A percentile compares a stretch with the other conserved stretches of the same genome.
Evolutionary conservation across 1,140 invertebrate species (phyloP).

Genomic region (Mercenaria mercenaria): DNA sequence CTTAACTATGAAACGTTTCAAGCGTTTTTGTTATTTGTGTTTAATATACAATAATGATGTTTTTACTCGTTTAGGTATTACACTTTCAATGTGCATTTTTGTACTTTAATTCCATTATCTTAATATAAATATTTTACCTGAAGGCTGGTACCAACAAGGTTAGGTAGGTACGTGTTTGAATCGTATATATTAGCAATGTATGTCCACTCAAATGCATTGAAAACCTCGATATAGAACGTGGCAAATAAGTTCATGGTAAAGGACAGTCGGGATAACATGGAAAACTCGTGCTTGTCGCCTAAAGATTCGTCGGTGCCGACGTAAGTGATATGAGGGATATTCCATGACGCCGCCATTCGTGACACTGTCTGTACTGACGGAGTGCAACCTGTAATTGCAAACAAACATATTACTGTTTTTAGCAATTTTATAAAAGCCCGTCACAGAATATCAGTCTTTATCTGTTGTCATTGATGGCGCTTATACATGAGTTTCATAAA

Average conservation of each 20-base stretch:
- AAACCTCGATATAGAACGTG: constrained; percentile 38
- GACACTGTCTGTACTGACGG: constrained; percentile 66
- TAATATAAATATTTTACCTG: constrained; percentile 31
- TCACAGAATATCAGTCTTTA: too few relatives aligned
- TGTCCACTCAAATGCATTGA: constrained; percentile 29
- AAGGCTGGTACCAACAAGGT: constrained; percentile 36
- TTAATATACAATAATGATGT: too few relatives aligned
- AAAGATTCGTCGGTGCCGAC: constrained; percentile 69
- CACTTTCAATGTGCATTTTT: too few relatives aligned
- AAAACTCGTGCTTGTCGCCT: constrained; percentile 68
- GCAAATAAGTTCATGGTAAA: constrained; percentile 47
- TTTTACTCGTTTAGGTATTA: too few relatives aligned
- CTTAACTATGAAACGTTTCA: too few relatives aligned
- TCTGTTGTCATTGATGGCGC: too few relatives aligned
- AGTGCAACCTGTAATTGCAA: constrained; percentile 65
- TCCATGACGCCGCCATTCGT: constrained; percentile 72
- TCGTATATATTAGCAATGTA: constrained; percentile 48
- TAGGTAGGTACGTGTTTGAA: constrained; percentile 15
- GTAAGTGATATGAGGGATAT: constrained; percentile 73
- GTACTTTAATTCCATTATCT: too few relatives aligned
- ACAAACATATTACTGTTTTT: too few relatives aligned
- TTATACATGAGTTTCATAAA: too few relatives aligned
- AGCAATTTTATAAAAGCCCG: too few relatives aligned
- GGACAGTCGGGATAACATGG: constrained; percentile 51
- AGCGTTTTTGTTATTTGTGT: too few relatives aligned